These are phyloP conservation scores for Drosophila watanabei DNA, from an alignment of 1,140 invertebrate species.

Conservation along the genomic window DNA sequence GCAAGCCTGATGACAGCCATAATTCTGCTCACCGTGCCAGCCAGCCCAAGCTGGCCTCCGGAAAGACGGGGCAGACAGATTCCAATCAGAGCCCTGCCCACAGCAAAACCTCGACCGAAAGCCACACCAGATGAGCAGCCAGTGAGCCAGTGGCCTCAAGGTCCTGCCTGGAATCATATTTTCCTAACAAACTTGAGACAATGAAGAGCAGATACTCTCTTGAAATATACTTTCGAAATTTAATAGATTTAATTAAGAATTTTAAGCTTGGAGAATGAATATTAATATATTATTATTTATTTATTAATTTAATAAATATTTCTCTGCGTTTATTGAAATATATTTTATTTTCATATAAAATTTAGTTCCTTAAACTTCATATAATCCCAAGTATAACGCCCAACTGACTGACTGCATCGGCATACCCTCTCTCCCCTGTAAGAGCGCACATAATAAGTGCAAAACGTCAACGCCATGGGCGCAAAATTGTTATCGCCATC, in stretches of 20 bases:
- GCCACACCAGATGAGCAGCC: conserved; percentile 55
- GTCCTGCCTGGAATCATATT: conserved; percentile 33
- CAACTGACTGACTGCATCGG: background rate
- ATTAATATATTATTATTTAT: too few relatives aligned
- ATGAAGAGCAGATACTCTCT: conserved; percentile 6
- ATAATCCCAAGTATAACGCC: background rate
- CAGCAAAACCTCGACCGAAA: conserved; percentile 18
- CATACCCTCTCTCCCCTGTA: conserved; percentile 2
- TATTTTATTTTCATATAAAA: background rate
- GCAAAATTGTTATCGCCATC: conserved; percentile 82
- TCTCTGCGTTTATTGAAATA: too few relatives aligned
- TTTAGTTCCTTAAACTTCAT: background rate
- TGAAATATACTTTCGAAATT: background rate
- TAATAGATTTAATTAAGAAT: background rate
- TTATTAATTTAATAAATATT: too few relatives aligned
- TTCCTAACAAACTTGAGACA: background rate
- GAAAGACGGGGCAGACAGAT: conserved; percentile 24
- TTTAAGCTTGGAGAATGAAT: background rate
- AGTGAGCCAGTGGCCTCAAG: conserved; percentile 43
- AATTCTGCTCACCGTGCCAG: conserved; percentile 59
- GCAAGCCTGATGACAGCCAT: conserved; percentile 77
- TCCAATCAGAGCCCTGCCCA: conserved; percentile 36
- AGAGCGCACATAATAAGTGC: conserved; percentile 67
- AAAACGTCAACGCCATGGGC: conserved; percentile 81
- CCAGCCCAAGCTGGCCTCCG: background rate